These are phyloP conservation scores for Sinocyclocheilus grahami DNA, from an alignment of 2,113 vertebrate species.

Conservation along the genomic window DNA sequence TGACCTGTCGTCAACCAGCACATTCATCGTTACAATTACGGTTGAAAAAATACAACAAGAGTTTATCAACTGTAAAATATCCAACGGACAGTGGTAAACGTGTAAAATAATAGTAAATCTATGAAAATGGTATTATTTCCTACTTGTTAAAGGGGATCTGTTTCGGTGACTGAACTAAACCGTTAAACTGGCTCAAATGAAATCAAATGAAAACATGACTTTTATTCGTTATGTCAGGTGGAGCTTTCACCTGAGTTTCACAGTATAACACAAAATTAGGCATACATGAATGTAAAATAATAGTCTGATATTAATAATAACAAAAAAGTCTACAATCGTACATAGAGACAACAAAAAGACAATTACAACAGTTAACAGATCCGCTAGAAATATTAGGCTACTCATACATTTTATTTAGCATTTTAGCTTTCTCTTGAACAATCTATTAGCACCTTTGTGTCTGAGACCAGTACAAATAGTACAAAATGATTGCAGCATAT, in stretches of 20 bases:
- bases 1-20: neutral
- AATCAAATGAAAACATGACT: conserved; percentile 13
- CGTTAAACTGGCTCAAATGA: neutral
- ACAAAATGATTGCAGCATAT: neutral
- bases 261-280: neutral
- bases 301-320: neutral
- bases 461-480: neutral
- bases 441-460: conserved; percentile 1
- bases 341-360: neutral
- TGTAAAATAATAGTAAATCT: neutral
- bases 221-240: neutral
- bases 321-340: neutral
- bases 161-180: neutral
- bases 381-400: neutral
- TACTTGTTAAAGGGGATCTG: neutral
- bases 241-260: neutral
- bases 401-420: neutral
- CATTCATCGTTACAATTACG: neutral
- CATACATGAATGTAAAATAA: conserved; percentile 27
- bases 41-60: neutral
- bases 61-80: neutral
- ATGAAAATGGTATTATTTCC: neutral
- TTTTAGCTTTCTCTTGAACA: neutral
- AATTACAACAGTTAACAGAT: neutral
- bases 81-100: too few relatives aligned